Evolutionary conservation across 2,797 vertebrate species (phyloP).

Genomic region (Mallotus villosus): DNA sequence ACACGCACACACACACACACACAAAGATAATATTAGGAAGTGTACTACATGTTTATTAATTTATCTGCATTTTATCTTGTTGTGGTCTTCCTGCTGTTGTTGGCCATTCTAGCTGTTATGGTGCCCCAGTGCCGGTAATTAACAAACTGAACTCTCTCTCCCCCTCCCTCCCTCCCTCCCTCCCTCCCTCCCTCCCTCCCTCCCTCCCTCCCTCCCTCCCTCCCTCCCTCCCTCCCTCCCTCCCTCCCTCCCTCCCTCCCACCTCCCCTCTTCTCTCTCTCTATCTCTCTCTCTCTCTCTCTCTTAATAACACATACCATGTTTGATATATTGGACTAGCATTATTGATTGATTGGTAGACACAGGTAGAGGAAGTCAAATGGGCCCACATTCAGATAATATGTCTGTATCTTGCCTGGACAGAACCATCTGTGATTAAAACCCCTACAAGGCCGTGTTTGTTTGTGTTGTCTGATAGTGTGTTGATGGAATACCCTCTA

Average conservation of each 20-base stretch:
- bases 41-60: neutral
- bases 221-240: neutral
- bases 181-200: constrained; percentile 22
- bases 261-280: constrained; percentile 21
- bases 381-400: no score
- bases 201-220: no score
- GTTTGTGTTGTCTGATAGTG: constrained; percentile 39
- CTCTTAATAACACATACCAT: constrained; percentile 36
- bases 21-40: no score
- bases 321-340: no score
- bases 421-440: constrained; percentile 50
- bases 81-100: neutral
- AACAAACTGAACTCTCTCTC: constrained; percentile 54
- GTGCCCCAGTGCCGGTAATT: constrained; percentile 36
- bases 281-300: constrained; percentile 22
- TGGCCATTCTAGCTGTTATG: no score
- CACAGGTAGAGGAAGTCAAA: no score
- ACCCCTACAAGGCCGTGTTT: constrained; percentile 22
- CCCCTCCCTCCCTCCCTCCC: constrained; percentile 20
- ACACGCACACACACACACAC: no score
- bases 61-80: neutral
- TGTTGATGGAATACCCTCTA: constrained; percentile 47
- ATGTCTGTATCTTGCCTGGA: no score
- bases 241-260: constrained; percentile 22
- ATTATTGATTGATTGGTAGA: no score